Percentiles rank a stretch among this genome's conserved stretches.
These are phyloP conservation scores for Drosophila guanche DNA, from an alignment of 1,140 invertebrate species.

Conservation along the genomic window DNA sequence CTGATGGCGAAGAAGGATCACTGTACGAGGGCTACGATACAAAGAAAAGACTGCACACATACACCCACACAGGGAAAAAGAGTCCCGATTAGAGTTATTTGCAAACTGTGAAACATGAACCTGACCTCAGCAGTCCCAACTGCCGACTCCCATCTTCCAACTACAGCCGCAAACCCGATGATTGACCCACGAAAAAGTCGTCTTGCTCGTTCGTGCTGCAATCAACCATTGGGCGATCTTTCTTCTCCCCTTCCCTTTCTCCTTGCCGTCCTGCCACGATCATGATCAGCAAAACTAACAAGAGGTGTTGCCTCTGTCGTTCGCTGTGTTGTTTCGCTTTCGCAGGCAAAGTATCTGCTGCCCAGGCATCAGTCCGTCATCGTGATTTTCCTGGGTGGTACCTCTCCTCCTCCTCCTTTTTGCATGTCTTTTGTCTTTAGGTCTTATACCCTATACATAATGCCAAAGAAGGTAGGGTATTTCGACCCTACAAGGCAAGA, in stretches of 20 bases:
- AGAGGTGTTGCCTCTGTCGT: slow-evolving; percentile 80
- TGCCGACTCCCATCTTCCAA: slow-evolving; percentile 4
- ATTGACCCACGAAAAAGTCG: slow-evolving; percentile 62
- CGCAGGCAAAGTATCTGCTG: slow-evolving; percentile 35
- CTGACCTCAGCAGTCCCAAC: slow-evolving; percentile 18
- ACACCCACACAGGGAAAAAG: slow-evolving; percentile 17
- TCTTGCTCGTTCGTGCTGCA: slow-evolving; percentile 59
- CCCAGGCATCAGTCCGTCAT: slow-evolving; percentile 69
- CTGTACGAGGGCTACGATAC: background rate
- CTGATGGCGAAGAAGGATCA: slow-evolving; percentile 19
- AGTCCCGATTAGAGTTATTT: slow-evolving; percentile 48
- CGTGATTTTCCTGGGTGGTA: slow-evolving; percentile 77
- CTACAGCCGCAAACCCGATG: slow-evolving; percentile 31
- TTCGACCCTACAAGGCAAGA: slow-evolving; percentile 11
- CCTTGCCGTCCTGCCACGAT: slow-evolving; percentile 43
- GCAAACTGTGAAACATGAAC: slow-evolving; percentile 66
- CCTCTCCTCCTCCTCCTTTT: slow-evolving; percentile 1
- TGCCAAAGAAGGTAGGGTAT: background rate
- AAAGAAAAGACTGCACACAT: slow-evolving; percentile 2
- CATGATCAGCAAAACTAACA: slow-evolving; percentile 80
- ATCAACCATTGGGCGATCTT: slow-evolving; percentile 60
- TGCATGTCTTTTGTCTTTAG: slow-evolving; percentile 47
- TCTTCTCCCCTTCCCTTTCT: slow-evolving; percentile 5
- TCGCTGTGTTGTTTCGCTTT: slow-evolving; percentile 34
- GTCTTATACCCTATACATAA: slow-evolving; percentile 1